These are phyloP conservation scores for Sinella curviseta DNA, from an alignment of 1,140 invertebrate species.

Conservation along the genomic window DNA sequence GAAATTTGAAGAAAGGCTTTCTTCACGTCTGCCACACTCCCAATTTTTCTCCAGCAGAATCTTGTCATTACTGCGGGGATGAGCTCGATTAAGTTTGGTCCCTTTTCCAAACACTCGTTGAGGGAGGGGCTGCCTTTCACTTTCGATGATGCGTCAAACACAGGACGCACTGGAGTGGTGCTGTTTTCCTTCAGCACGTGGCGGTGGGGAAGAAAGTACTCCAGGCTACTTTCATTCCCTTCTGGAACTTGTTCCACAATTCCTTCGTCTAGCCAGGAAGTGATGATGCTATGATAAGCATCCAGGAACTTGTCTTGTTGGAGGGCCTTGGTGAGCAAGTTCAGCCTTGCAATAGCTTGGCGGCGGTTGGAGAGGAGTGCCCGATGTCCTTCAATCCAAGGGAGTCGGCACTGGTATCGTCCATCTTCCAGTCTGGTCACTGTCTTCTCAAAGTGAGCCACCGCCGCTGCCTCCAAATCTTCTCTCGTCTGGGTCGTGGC, in stretches of 20 bases:
- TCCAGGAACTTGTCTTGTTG: not conserved
- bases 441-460: conserved; percentile 23
- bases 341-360: not conserved
- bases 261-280: conserved; percentile 28
- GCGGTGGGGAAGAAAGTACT: conserved; percentile 6
- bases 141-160: conserved; percentile 40
- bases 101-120: conserved; percentile 51
- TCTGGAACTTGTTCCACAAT: conserved; percentile 28
- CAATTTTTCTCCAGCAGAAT: conserved; percentile 21
- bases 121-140: conserved; percentile 50
- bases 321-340: not conserved
- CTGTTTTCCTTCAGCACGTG: conserved; percentile 37
- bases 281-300: not conserved
- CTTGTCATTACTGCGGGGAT: not conserved
- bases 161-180: conserved; percentile 49
- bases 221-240: not conserved
- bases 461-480: conserved; percentile 4
- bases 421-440: not conserved
- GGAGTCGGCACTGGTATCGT: conserved; percentile 18
- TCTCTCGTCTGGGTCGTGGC: not conserved
- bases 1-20: conserved; percentile 27
- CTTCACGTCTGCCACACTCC: conserved; percentile 12
- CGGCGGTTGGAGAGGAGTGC: conserved; percentile 1
- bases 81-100: conserved; percentile 23
- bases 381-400: conserved; percentile 9